Evolutionary conservation across 1,140 invertebrate genomes (phyloP).

Genomic region (Heliothis virescens): DNA sequence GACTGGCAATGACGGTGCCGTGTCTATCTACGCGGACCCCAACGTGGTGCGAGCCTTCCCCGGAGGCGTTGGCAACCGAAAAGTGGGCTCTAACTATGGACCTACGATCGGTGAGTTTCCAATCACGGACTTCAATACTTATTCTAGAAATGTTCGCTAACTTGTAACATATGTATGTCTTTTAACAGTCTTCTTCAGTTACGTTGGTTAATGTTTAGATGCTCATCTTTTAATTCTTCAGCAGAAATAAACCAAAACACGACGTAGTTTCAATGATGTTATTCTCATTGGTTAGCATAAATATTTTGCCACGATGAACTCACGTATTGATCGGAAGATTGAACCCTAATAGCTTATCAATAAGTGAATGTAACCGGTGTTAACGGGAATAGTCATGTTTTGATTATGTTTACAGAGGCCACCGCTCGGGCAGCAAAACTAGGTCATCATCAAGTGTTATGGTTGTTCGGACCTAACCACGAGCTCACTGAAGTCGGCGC

Average conservation of each 20-base stretch:
- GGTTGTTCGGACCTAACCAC: constrained; percentile 98
- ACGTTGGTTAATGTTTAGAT: background rate
- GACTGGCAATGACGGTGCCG: constrained; percentile 90
- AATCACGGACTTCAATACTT: too few relatives aligned
- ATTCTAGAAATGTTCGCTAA: too few relatives aligned
- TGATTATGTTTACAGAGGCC: constrained; percentile 84
- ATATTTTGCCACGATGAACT: background rate
- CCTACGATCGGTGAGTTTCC: constrained; percentile 89
- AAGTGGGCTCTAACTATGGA: constrained; percentile 98
- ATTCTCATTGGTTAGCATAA: background rate
- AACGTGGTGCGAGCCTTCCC: constrained; percentile 94
- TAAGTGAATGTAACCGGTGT: constrained; percentile 23
- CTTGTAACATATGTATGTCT: too few relatives aligned
- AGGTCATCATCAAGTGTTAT: constrained; percentile 98
- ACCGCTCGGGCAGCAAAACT: constrained; percentile 92
- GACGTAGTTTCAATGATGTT: background rate
- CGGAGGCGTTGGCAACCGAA: constrained; percentile 97
- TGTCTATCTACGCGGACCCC: constrained; percentile 88
- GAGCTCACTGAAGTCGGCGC: constrained; percentile 99
- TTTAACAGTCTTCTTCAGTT: too few relatives aligned
- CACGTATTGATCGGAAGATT: background rate
- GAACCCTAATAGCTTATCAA: constrained; percentile 11
- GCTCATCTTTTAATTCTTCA: background rate
- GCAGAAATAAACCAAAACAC: background rate
- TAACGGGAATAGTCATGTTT: constrained; percentile 32